Base-by-base conservation (phyloP, 2,797 vertebrate genomes). In the Eospalax fontanierii region DNA sequence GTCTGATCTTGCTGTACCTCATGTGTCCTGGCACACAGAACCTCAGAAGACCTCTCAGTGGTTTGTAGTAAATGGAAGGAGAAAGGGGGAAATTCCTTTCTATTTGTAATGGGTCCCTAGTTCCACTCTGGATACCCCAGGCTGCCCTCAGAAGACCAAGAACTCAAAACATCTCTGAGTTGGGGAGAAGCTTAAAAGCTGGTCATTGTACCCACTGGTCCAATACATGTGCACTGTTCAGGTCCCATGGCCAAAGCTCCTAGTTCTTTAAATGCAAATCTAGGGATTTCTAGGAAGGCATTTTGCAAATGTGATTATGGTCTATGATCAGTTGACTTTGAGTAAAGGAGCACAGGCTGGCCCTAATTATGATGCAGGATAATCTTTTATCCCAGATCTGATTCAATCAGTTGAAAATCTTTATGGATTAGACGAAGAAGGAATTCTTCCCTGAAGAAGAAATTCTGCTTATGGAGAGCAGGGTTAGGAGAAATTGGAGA, bases 281-380 rank as follows among this genome's bases (percentile, higher is more conserved):
- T 91, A 40, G 85, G 35, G 30, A n/a, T 76, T 90, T 80, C 30
- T 88, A 40, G 59, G 70, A 26, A 92, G 84, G 68, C 59, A 87
- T 90, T 93, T 66, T 63, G n/a, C 38, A 87, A 94, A 89, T 73
- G 83, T 79, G 63, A 94, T 76, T 94, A 30, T 70, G 95, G 78
- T 92, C 54, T 28, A 66, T 43, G 66, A 91, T 79, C 87, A 66
- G 80, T 82, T 89, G 93, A 40, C 50, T 88, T 66, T 61, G 70
- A 84, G 87, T 71, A 35, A 87, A 50, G 63, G 57, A 91, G 73
- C 26, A 24, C 14, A 63, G 65, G 24, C 14, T 73, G 59, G 24
- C 59, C 38, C 63, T 54, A 88, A 33, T 43, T 66, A 24, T 54
- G 26, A 74, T 11, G 22, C 8, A 46, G 50, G 30, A 33, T 2